phyloP scores from a whole-genome alignment of 2,888 invertebrate genomes.

The Candidula unifasciata region DNA sequence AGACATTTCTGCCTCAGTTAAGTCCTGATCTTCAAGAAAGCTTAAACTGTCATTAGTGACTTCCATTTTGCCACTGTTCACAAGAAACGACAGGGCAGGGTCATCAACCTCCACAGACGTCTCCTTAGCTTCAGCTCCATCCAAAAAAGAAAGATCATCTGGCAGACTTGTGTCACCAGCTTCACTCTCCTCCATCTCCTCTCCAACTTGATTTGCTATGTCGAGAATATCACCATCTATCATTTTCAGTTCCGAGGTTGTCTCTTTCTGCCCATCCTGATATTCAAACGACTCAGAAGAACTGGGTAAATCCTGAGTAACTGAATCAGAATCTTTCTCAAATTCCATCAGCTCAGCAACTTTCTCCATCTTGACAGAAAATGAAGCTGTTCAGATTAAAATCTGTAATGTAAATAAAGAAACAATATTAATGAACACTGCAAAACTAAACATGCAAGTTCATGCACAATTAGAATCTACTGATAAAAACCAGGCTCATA shows the following conservation, averaged over 20 bases:
- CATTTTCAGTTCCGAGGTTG: constrained; percentile 38
- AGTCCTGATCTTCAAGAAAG: constrained; percentile 51
- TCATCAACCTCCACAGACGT: constrained; percentile 42
- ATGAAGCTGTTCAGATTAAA: not conserved
- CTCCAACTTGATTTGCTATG: constrained; percentile 44
- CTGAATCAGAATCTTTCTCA: not conserved
- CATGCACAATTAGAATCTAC: too few species aligned
- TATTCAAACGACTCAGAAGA: constrained; percentile 18
- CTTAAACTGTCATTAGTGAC: constrained; percentile 38
- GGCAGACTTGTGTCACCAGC: constrained; percentile 27
- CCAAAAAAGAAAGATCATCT: constrained; percentile 46
- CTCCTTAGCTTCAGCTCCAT: constrained; percentile 46
- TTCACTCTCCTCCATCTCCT: constrained; percentile 38
- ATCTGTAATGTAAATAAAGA: not conserved
- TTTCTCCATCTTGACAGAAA: constrained; percentile 40
- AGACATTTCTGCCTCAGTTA: constrained; percentile 39
- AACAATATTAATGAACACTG: not conserved
- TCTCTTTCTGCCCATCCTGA: constrained; percentile 43
- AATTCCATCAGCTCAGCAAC: constrained; percentile 41
- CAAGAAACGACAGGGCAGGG: constrained; percentile 47
- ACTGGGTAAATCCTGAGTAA: constrained; percentile 3
- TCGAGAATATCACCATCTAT: constrained; percentile 48
- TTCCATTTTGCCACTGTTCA: constrained; percentile 44
- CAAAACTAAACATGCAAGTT: not conserved
- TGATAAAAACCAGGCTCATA: too few species aligned